Conservation (phyloP, 2,888 invertebrate species). For the Drosophila anomalata region DNA sequence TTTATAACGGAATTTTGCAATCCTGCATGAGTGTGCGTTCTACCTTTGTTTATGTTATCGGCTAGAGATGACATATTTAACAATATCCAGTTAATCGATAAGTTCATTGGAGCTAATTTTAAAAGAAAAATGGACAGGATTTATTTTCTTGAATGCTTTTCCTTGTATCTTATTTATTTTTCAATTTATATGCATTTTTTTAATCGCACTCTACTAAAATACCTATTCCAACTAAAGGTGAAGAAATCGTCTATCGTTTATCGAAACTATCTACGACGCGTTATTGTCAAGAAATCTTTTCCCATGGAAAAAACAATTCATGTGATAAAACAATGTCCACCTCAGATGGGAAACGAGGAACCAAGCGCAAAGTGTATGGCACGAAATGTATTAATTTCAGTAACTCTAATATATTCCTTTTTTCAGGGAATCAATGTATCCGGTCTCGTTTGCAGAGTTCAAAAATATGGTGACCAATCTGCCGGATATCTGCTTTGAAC, state of each 20-base stretch:
- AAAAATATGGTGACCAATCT: constrained; percentile 40
- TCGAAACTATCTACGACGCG: too few species aligned
- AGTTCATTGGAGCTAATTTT: background rate
- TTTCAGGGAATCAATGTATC: background rate
- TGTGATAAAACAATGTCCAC: too few species aligned
- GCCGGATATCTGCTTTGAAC: constrained; percentile 51
- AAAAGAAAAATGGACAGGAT: background rate
- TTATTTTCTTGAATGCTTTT: too few species aligned
- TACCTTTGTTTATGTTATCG: constrained; percentile 35
- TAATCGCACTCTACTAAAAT: background rate
- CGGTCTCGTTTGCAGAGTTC: constrained; percentile 47
- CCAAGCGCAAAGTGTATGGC: background rate
- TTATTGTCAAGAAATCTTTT: too few species aligned
- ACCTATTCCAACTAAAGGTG: too few species aligned
- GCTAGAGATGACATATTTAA: background rate
- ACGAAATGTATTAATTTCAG: background rate
- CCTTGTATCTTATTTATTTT: too few species aligned
- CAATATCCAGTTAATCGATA: background rate
- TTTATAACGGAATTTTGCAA: constrained; percentile 30
- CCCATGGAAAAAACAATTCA: too few species aligned
- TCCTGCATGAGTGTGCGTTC: constrained; percentile 41
- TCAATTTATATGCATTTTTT: too few species aligned
- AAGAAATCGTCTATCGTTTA: too few species aligned
- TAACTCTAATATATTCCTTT: background rate
- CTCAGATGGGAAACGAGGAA: background rate